These are phyloP conservation scores for Sebastolobus altivelis DNA, from an alignment of 2,797 vertebrate species.

Conservation along the genomic window DNA sequence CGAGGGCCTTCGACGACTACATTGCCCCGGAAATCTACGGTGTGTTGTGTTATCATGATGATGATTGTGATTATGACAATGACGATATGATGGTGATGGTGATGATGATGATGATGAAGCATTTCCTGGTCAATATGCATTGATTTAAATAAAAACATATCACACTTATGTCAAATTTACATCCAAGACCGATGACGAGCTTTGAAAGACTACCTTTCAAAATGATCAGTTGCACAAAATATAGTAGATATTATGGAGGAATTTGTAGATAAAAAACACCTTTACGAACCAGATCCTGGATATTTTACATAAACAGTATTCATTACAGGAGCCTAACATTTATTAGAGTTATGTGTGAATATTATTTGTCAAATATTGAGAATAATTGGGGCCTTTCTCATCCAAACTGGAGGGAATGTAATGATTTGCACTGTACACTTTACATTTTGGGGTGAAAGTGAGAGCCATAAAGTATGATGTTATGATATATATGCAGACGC, in stretches of 20 bases:
- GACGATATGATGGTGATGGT: slow-evolving; percentile 50
- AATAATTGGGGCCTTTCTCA: neutral
- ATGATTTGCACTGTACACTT: neutral
- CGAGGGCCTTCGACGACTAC: slow-evolving; percentile 44
- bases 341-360: neutral
- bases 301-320: neutral
- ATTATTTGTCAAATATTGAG: neutral
- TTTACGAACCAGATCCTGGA: neutral
- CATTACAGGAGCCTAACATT: neutral
- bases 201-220: slow-evolving; percentile 10
- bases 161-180: slow-evolving; percentile 55
- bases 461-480: slow-evolving; percentile 1
- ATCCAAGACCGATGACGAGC: neutral
- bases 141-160: slow-evolving; percentile 80
- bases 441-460: neutral
- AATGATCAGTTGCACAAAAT: neutral
- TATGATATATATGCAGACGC: neutral
- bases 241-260: neutral
- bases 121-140: slow-evolving; percentile 75
- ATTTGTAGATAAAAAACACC: neutral
- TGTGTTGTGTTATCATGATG: slow-evolving; percentile 63
- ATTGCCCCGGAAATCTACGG: slow-evolving; percentile 41
- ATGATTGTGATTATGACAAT: slow-evolving; percentile 66
- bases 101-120: slow-evolving; percentile 57
- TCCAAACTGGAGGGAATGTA: neutral